Percentiles rank a stretch among this genome's conserved stretches.
Evolutionary conservation across 1,140 invertebrate genomes (phyloP).

Genomic region (Steinernema khuongi): DNA sequence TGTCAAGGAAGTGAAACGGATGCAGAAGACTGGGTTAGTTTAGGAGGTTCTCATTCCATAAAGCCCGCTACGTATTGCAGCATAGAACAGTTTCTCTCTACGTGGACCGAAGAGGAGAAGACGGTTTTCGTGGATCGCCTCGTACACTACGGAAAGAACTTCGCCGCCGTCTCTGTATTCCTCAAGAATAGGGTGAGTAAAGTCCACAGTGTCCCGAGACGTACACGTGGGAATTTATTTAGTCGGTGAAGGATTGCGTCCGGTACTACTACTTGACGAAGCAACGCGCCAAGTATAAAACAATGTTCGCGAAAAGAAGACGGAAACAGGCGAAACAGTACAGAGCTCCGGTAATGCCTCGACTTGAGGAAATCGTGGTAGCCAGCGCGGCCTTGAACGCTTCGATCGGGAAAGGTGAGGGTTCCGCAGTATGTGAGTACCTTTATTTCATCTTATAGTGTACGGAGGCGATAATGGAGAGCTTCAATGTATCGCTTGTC

Average conservation of each 20-base stretch:
- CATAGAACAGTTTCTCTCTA: background rate
- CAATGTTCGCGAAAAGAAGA: conserved; percentile 12
- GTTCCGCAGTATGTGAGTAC: background rate
- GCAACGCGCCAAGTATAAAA: conserved; percentile 20
- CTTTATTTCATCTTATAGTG: conserved; percentile 13
- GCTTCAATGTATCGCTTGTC: conserved; percentile 18
- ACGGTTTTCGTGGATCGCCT: background rate
- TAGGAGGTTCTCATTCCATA: background rate
- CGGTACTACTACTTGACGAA: conserved; percentile 25
- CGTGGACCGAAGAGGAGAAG: conserved; percentile 16
- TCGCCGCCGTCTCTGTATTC: conserved; percentile 2
- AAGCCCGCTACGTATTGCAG: background rate
- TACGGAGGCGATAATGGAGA: conserved; percentile 2
- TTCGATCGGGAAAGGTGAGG: background rate
- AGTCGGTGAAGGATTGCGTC: conserved; percentile 19
- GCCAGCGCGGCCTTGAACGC: conserved; percentile 15
- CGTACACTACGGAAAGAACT: conserved; percentile 17
- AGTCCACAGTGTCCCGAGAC: background rate
- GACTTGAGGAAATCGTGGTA: conserved; percentile 9
- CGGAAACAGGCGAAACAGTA: conserved; percentile 15
- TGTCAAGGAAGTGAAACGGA: background rate
- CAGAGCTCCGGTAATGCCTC: conserved; percentile 12
- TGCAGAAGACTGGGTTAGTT: background rate
- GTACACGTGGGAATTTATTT: background rate
- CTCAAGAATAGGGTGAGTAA: conserved; percentile 4